These are phyloP conservation scores for Grus americana DNA, from an alignment of 2,113 vertebrate genomes.

Conservation along the genomic window DNA sequence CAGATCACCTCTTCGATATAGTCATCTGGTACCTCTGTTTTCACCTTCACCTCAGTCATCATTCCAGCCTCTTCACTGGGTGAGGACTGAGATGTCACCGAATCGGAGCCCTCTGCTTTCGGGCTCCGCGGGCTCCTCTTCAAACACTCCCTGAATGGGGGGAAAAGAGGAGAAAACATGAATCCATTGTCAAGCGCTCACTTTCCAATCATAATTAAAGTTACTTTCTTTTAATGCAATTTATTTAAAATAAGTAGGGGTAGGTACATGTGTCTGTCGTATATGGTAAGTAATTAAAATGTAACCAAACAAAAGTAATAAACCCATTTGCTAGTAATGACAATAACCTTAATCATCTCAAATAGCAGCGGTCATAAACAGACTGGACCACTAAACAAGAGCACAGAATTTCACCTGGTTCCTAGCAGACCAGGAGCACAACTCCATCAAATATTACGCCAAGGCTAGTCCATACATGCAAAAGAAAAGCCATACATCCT, in stretches of 20 bases:
- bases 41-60: slow-evolving; percentile 80
- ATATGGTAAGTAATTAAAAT: neutral
- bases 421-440: neutral
- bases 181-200: neutral
- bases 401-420: neutral
- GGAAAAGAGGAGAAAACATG: slow-evolving; percentile 1
- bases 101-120: slow-evolving; percentile 72
- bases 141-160: slow-evolving; percentile 71
- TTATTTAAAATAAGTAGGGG: neutral
- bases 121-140: slow-evolving; percentile 73
- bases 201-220: neutral
- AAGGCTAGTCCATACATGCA: neutral
- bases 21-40: slow-evolving; percentile 84
- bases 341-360: neutral
- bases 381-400: neutral
- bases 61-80: slow-evolving; percentile 74
- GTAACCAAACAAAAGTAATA: neutral
- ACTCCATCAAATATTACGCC: too few relatives aligned
- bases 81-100: slow-evolving; percentile 64
- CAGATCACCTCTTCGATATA: slow-evolving; percentile 80
- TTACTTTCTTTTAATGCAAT: neutral
- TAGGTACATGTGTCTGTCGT: neutral
- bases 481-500: neutral
- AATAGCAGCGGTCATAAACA: neutral
- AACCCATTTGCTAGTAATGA: neutral